These are phyloP conservation scores for Cephus rjabovi DNA, from an alignment of 2,888 invertebrate species.

Conservation along the genomic window DNA sequence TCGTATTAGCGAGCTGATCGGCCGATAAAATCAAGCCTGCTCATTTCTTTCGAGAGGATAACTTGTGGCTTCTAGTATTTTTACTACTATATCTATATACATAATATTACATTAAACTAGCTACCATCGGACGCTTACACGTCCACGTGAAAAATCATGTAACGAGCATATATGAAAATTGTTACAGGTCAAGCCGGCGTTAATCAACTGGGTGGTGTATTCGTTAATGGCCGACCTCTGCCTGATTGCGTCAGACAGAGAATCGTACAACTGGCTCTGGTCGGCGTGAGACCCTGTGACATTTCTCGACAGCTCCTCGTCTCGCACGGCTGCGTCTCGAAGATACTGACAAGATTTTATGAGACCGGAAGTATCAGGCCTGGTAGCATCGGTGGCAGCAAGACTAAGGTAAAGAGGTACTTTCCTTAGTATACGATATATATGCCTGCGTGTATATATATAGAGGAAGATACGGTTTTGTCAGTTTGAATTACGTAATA, in stretches of 20 bases:
- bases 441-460: conserved; percentile 55
- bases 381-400: conserved; percentile 94
- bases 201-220: conserved; percentile 96
- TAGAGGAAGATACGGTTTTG: not conserved
- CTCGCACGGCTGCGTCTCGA: conserved; percentile 97
- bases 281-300: conserved; percentile 96
- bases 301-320: conserved; percentile 95
- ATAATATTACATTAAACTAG: not conserved
- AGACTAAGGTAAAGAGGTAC: conserved; percentile 85
- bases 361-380: conserved; percentile 97
- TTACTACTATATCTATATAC: not conserved
- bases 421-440: not conserved
- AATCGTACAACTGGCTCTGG: conserved; percentile 93
- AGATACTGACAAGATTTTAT: conserved; percentile 95
- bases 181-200: conserved; percentile 93
- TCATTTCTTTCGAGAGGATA: not conserved
- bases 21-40: not conserved
- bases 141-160: not conserved
- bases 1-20: not conserved
- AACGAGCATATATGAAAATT: conserved; percentile 1
- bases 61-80: not conserved
- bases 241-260: conserved; percentile 93
- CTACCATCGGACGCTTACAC: not conserved
- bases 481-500: not conserved
- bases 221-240: conserved; percentile 96